Conservation (phyloP, 1,140 invertebrate genomes). For the Conopomorpha cramerella region DNA sequence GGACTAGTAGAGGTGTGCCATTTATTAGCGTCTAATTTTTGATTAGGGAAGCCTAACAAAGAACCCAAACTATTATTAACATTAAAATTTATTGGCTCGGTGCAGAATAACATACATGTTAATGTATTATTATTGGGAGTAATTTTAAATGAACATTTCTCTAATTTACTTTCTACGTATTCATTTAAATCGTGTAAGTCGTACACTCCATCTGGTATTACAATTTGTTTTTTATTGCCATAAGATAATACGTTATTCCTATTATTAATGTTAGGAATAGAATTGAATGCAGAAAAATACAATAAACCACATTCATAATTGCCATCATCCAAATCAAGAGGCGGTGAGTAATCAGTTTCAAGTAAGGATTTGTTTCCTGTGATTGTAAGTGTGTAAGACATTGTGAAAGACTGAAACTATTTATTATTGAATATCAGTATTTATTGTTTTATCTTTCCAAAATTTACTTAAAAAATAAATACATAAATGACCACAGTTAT, state of each 20-base stretch:
- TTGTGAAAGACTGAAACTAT: slow-evolving; percentile 1
- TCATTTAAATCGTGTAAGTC: slow-evolving; percentile 1
- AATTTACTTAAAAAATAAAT: slow-evolving; percentile 21
- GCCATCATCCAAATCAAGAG: slow-evolving; percentile 1
- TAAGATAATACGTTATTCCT: slow-evolving; percentile 4
- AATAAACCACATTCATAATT: slow-evolving; percentile 6
- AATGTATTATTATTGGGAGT: slow-evolving; percentile 3
- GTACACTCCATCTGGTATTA: slow-evolving; percentile 1
- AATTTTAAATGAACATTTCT: slow-evolving; percentile 1
- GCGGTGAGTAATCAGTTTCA: background rate
- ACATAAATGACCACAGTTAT: slow-evolving; percentile 18
- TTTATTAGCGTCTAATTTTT: slow-evolving; percentile 4
- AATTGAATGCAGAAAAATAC: slow-evolving; percentile 5
- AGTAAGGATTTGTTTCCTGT: slow-evolving; percentile 4
- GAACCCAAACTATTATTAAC: slow-evolving; percentile 1
- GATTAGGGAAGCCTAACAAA: slow-evolving; percentile 1
- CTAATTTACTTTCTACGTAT: slow-evolving; percentile 1
- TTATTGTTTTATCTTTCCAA: too few relatives aligned
- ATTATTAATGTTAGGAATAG: slow-evolving; percentile 3
- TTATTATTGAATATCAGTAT: too few relatives aligned
- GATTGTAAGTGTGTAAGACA: slow-evolving; percentile 5
- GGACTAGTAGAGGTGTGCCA: slow-evolving; percentile 3
- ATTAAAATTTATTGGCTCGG: slow-evolving; percentile 3
- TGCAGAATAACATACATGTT: slow-evolving; percentile 3
- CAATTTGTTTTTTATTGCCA: slow-evolving; percentile 1